Percentiles rank a stretch among this genome's conserved stretches.
These are phyloP conservation scores for Psilopsiagon aymara DNA, from an alignment of 2,113 vertebrate genomes.

Conservation along the genomic window DNA sequence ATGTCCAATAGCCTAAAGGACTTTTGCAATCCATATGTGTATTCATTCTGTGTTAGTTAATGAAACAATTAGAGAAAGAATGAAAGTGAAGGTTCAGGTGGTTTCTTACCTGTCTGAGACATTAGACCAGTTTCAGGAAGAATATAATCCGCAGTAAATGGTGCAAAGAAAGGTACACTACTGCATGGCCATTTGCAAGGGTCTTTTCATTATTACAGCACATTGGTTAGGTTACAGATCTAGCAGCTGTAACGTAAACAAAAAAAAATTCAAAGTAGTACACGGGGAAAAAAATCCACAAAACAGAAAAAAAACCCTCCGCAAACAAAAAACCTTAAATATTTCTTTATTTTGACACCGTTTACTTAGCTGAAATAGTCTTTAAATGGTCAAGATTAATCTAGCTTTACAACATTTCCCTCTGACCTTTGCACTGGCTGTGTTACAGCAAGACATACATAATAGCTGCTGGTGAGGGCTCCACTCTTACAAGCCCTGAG, in stretches of 20 bases:
- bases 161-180: neutral
- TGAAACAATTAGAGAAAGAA: neutral
- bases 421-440: neutral
- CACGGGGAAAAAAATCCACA: neutral
- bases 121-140: neutral
- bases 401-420: neutral
- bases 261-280: neutral
- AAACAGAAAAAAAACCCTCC: neutral
- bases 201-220: neutral
- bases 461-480: neutral
- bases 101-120: neutral
- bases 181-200: neutral
- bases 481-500: neutral
- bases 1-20: neutral
- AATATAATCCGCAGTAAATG: neutral
- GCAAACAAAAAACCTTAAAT: neutral
- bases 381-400: neutral
- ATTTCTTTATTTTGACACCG: neutral
- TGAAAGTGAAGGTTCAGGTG: neutral
- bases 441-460: accelerated
- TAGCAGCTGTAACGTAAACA: neutral
- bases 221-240: neutral
- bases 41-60: neutral
- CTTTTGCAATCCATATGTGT: neutral
- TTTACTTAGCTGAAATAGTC: neutral